phyloP scores from a whole-genome alignment of 2,113 vertebrate species.

The Phaethon lepturus region DNA sequence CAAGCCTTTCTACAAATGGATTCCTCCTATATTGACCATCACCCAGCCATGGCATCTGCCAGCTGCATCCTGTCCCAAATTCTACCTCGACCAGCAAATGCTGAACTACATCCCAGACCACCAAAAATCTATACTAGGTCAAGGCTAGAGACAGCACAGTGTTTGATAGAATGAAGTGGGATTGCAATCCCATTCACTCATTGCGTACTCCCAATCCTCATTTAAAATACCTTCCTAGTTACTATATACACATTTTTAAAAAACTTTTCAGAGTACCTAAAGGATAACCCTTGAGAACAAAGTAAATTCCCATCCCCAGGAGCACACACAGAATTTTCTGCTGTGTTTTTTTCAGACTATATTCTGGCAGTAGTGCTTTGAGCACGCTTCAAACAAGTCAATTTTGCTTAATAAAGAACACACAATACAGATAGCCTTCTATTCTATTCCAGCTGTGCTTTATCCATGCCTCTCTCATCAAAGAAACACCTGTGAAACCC shows the following conservation, averaged over 20 bases:
- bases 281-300: not conserved
- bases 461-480: not conserved
- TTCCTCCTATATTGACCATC: not conserved
- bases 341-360: not conserved
- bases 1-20: not conserved
- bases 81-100: not conserved
- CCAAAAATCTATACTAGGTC: not conserved
- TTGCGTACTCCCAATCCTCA: not conserved
- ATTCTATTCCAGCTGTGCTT: not conserved
- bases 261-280: not conserved
- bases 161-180: too few species aligned
- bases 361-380: accelerated
- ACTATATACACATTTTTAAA: accelerated
- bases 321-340: not conserved
- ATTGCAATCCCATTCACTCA: not conserved
- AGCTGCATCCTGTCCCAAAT: not conserved
- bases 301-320: not conserved
- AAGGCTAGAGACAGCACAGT: not conserved
- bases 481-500: not conserved
- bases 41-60: not conserved
- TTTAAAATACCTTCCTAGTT: not conserved
- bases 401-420: not conserved
- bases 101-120: not conserved
- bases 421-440: not conserved
- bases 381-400: not conserved